Evolutionary conservation across 1,140 invertebrate species (phyloP), one percentile per base, ranked within the genome.

Genomic region (Drosophila yakuba): DNA sequence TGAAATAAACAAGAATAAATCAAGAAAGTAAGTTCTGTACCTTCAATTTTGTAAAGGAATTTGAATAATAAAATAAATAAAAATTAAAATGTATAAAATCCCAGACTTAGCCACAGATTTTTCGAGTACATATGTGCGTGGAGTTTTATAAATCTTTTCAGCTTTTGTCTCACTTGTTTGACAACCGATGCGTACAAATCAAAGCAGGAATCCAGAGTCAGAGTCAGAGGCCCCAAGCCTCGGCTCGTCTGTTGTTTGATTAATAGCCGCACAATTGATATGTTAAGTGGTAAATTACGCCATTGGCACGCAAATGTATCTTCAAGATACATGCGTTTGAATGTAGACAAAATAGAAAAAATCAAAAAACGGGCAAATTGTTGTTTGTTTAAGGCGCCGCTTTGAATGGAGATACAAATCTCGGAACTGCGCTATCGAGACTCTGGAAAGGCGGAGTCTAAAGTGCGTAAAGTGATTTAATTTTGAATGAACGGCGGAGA

Each of bases 221-320:
- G 62, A 68, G 78, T 56, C 60, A 60, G 74, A 48, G 71, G 44
- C 23, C 54, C 45, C 59, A 8, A 32, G 38, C 44, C 14, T 45
- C 28, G 41, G 47, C 39, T 51, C 51, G 67, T 66, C 72, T 68
- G 58, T 89, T 77, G 84, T 88, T 88, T 88, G 84, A 88, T 88
- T 88, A 88, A 88, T 88, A 88, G 84, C 84, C 80, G 80, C 76
- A 88, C 84, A 88, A 88, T 88, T 88, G 84, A 88, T 88, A 89
- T 88, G 84, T 88, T 88, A 88, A 88, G 84, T 88, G 84, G 84
- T 88, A 88, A 88, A 88, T 88, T 88, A 88, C 84, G 84, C 84
- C 84, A 88, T 88, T 88, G 84, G 76, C 76, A 88, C 84, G 84
- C 84, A 88, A 88, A 88, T 88, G 84, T 86, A 76, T 86, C 52